Conservation (phyloP, 2,113 vertebrate genomes). For the Carettochelys insculpta region DNA sequence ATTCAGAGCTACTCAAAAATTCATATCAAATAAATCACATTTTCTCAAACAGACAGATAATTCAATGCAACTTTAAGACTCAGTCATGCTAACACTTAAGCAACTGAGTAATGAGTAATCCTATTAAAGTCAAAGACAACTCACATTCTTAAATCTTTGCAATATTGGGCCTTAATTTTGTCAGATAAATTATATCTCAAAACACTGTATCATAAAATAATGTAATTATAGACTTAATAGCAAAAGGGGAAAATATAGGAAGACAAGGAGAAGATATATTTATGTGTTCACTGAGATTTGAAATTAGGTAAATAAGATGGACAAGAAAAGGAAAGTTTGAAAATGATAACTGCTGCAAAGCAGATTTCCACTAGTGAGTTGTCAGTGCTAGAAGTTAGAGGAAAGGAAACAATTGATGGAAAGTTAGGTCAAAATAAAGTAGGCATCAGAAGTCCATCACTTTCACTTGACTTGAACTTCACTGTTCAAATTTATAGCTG, state of each 20-base stretch:
- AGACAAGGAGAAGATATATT: not conserved
- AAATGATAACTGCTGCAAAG: too few species aligned
- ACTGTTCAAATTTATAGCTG: not conserved
- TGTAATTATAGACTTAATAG: not conserved
- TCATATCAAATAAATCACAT: constrained; percentile 47
- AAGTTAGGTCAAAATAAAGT: not conserved
- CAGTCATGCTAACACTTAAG: not conserved
- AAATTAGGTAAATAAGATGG: not conserved
- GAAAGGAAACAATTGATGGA: not conserved
- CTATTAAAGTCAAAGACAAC: not conserved
- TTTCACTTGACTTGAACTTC: not conserved
- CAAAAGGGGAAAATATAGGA: not conserved
- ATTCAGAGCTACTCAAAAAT: constrained; percentile 54
- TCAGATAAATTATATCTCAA: not conserved
- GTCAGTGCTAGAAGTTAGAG: not conserved
- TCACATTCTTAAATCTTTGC: not conserved
- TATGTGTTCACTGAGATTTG: not conserved
- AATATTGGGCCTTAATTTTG: not conserved
- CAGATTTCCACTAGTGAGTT: not conserved
- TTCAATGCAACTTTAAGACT: constrained; percentile 8
- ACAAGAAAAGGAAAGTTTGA: too few species aligned
- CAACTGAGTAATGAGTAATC: not conserved
- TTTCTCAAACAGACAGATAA: constrained; percentile 46
- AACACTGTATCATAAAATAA: not conserved
- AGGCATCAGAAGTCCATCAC: not conserved